Base-by-base conservation (phyloP, 2,113 vertebrate genomes). In the Pteropus alecto region DNA sequence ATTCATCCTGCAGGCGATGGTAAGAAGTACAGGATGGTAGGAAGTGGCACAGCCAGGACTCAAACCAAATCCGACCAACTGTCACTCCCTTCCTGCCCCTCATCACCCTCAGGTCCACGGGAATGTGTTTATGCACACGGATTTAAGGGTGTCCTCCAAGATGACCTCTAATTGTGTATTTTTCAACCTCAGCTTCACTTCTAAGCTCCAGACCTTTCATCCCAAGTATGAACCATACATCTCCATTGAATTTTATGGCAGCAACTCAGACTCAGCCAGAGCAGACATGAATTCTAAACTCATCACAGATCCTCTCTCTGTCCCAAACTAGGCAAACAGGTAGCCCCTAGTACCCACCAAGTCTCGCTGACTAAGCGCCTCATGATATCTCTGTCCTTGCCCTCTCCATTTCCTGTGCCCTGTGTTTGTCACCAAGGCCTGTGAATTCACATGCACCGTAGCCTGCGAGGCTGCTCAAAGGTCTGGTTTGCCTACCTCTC, bases 61-160 rank as follows among this genome's bases (percentile, higher is more conserved):
- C 51, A 51, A 33, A 41, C 56, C 9, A 4, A 48, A 71, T 24
- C 19, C 16, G 38, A 70, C 46, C 58, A 38, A 0, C 28, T 11
- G 30, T 26, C 65, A 41, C 1, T 35, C 26, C 21, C 10, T 14
- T 0, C 12, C 24, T 33, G 6, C 18, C 33, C 33, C 12, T 76
- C 60, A 4, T 60, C 21, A 24, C 13, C 30, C 54, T 26, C 35
- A 12, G 48, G 71, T 28, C 58, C 38, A 54, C 15, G 1, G 54
- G n/a, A 77, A 12, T 2, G 2, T 2, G 8, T 43, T 71, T 15
- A 0, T 26, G 71, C 1, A 0, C 15, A 1, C 6, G 35, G 56
- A 5, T n/a, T 63, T 46, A 14, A 56, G 24, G 2, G 2, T 33
- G 24, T 30, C 88, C 30, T 94, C 19, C 48, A 18, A 61, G 21